Evolutionary conservation across 2,888 invertebrate species (phyloP).

Genomic region (Ethmia dodecea): DNA sequence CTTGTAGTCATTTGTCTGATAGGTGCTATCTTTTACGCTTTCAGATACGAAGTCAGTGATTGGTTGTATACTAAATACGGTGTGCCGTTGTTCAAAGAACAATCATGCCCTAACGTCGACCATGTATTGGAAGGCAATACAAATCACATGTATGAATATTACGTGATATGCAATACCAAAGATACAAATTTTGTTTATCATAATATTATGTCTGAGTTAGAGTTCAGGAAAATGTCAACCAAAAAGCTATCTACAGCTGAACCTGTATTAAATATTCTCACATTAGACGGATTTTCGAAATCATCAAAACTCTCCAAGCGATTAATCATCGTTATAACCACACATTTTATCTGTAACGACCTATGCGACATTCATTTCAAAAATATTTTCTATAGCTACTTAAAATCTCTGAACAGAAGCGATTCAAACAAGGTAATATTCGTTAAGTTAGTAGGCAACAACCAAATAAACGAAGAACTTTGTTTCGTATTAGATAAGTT

Average conservation of each 20-base stretch:
- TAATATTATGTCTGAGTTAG: slow-evolving; percentile 84
- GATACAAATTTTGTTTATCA: slow-evolving; percentile 84
- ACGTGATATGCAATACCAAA: slow-evolving; percentile 90
- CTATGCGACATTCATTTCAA: slow-evolving; percentile 69
- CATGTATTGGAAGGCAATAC: slow-evolving; percentile 82
- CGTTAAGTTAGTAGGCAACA: slow-evolving; percentile 64
- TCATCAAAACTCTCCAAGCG: slow-evolving; percentile 70
- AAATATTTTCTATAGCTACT: slow-evolving; percentile 69
- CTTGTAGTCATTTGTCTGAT: slow-evolving; percentile 83
- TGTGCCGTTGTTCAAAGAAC: slow-evolving; percentile 85
- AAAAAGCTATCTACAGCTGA: slow-evolving; percentile 85
- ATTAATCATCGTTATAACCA: slow-evolving; percentile 79
- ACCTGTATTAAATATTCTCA: slow-evolving; percentile 80
- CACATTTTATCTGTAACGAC: slow-evolving; percentile 66
- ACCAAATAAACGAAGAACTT: slow-evolving; percentile 66
- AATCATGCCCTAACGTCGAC: slow-evolving; percentile 76
- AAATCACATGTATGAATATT: slow-evolving; percentile 89
- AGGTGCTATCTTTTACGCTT: slow-evolving; percentile 84
- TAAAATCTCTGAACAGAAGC: slow-evolving; percentile 65
- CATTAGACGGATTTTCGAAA: slow-evolving; percentile 66
- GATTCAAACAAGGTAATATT: slow-evolving; percentile 69
- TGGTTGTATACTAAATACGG: slow-evolving; percentile 90
- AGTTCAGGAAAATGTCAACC: slow-evolving; percentile 81
- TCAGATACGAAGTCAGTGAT: slow-evolving; percentile 86
- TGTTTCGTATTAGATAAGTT: slow-evolving; percentile 73